Base-by-base conservation (phyloP, 2,113 vertebrate species). In the Lepidiolamprologus cunningtoni region DNA sequence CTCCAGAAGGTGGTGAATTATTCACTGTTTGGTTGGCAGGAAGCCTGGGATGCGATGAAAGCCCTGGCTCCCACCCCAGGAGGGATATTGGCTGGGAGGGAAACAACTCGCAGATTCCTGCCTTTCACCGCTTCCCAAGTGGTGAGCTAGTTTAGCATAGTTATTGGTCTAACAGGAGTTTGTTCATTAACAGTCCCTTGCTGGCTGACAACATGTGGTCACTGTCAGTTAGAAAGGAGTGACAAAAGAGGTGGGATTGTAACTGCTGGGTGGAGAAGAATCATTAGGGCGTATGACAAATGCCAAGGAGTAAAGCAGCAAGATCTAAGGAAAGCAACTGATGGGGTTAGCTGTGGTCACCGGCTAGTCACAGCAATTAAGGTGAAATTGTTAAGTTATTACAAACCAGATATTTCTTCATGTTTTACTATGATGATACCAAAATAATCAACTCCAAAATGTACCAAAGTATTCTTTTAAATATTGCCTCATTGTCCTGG, bases 1-100 rank as follows among this genome's bases (percentile, higher is more conserved):
- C 81, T 90, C 92, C 95, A 95, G 94, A 96, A 95, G 95, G 93
- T 92, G 76, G 86, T 96, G 91, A 95, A 96, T 96, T 92, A 96
- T 96, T 95, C 89, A 95, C 91, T 13, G 58, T 80, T 89, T 45
- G 80, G 87, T 88, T 96, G 95, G 95, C 95, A 92, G 89, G 89
- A 86, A 87, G 87, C 91, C 89, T 89, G n/a, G 8, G 81, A 61
- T 84, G 87, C 89, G 92, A 96, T 95, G 91, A 95, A 95, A 95
- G 93, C 88, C 87, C 89, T 92, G 94, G 92, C 93, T 90, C 78
- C 83, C 50, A 55, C 90, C 89, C 90, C 78, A 54, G 91, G 89
- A 91, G 79, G 76, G 68, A 73, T 61, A 81, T 84, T 84, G 68
- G 91, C 68, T 86, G 87, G 93, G 92, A 94, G 94, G 92, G 87